Evolutionary conservation across 2,888 invertebrate species (phyloP).

Genomic region (Phaedon cochleariae): DNA sequence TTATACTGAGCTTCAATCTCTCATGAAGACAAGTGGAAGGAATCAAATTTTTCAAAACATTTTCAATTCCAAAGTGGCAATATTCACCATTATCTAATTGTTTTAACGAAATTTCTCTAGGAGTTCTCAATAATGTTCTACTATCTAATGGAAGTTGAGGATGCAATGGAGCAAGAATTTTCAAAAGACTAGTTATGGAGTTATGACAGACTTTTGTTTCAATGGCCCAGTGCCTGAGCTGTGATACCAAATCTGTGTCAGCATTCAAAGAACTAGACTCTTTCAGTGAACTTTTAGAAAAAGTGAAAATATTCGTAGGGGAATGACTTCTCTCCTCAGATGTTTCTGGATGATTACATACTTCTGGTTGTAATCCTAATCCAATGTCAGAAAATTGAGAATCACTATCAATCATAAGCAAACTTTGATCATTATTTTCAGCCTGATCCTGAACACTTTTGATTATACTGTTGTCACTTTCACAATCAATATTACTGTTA

Average conservation of each 20-base stretch:
- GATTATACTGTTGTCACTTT: slow-evolving; percentile 11
- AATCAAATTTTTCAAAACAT: slow-evolving; percentile 5
- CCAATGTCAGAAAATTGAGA: slow-evolving; percentile 5
- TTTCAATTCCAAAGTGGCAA: slow-evolving; percentile 14
- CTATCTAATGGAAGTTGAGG: slow-evolving; percentile 17
- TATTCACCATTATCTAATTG: slow-evolving; percentile 14
- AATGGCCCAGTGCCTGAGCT: slow-evolving; percentile 16
- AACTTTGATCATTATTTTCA: slow-evolving; percentile 6
- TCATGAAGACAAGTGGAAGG: neutral
- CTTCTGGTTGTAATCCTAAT: slow-evolving; percentile 3
- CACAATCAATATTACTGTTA: slow-evolving; percentile 8
- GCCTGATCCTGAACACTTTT: slow-evolving; percentile 5
- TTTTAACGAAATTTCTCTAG: neutral
- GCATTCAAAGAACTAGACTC: slow-evolving; percentile 9
- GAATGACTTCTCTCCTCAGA: slow-evolving; percentile 5
- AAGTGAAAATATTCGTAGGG: neutral
- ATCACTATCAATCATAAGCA: slow-evolving; percentile 3
- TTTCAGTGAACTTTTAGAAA: neutral
- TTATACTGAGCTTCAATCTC: slow-evolving; percentile 4
- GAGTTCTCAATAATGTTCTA: slow-evolving; percentile 11
- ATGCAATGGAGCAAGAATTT: slow-evolving; percentile 8
- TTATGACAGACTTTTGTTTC: slow-evolving; percentile 12
- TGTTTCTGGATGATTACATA: slow-evolving; percentile 8
- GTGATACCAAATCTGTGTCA: slow-evolving; percentile 9
- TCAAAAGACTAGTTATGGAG: slow-evolving; percentile 16